Conservation (phyloP, 2,888 invertebrate genomes). For the Listrodromus nycthemerus region DNA sequence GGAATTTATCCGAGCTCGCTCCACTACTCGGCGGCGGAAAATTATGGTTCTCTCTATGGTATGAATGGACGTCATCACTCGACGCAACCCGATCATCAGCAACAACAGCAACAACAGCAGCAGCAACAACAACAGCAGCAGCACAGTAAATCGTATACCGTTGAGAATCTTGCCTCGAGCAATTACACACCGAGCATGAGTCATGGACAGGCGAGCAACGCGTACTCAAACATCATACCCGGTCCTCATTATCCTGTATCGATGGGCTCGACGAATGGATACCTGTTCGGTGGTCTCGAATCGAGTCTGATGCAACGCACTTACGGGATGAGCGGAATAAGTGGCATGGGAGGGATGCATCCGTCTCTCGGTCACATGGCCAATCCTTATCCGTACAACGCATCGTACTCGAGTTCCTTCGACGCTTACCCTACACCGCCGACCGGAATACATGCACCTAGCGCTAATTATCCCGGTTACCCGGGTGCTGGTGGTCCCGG, state of each 20-base stretch:
- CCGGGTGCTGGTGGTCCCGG: constrained; percentile 71
- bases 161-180: constrained; percentile 84
- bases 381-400: constrained; percentile 81
- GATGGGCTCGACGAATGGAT: constrained; percentile 81
- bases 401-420: constrained; percentile 82
- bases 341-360: constrained; percentile 81
- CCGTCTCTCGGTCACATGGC: constrained; percentile 76
- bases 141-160: constrained; percentile 83
- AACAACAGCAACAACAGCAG: constrained; percentile 71
- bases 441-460: constrained; percentile 88
- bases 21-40: constrained; percentile 78
- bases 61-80: constrained; percentile 77
- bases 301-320: constrained; percentile 82
- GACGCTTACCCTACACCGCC: constrained; percentile 85
- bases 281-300: constrained; percentile 82
- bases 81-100: constrained; percentile 62
- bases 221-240: constrained; percentile 83
- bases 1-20: constrained; percentile 78
- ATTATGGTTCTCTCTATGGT: constrained; percentile 79
- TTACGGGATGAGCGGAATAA: constrained; percentile 81
- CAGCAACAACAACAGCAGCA: constrained; percentile 74
- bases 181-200: constrained; percentile 83
- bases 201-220: constrained; percentile 74
- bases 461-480: constrained; percentile 88
- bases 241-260: constrained; percentile 83